Percentiles rank a stretch among this genome's conserved stretches.
Conservation (phyloP, 2,888 invertebrate species). For the Pollenia angustigena region DNA sequence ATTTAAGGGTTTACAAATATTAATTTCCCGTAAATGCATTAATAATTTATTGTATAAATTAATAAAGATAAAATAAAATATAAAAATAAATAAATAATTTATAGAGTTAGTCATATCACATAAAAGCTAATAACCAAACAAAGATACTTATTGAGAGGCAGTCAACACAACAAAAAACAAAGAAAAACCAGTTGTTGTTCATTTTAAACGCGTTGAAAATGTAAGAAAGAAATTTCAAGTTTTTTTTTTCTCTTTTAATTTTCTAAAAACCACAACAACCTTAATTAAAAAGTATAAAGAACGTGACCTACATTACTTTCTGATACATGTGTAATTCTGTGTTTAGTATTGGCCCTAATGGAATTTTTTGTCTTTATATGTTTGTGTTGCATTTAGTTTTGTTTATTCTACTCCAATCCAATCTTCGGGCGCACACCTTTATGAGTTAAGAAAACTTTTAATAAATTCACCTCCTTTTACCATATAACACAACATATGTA, state of each 20-base stretch:
- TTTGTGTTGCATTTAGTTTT: conserved; percentile 26
- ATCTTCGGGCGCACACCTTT: conserved; percentile 51
- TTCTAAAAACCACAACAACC: conserved; percentile 21
- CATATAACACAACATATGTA: background rate
- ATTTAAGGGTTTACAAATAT: background rate
- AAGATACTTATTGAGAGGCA: background rate
- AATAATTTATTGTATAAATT: background rate
- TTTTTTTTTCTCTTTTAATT: conserved; percentile 24
- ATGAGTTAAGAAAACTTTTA: conserved; percentile 25
- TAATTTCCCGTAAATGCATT: background rate
- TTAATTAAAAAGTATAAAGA: conserved; percentile 50
- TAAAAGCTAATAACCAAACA: background rate
- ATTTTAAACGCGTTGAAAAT: conserved; percentile 22
- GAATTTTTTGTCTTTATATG: conserved; percentile 3
- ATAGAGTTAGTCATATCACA: conserved; percentile 53
- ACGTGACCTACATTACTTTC: conserved; percentile 66
- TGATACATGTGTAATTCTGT: background rate
- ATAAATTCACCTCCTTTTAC: conserved; percentile 15
- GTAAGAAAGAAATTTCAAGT: conserved; percentile 40
- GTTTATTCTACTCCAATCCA: background rate
- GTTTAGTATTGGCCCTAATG: background rate
- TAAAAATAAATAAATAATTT: conserved; percentile 54
- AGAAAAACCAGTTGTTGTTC: conserved; percentile 43
- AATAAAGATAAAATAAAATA: background rate
- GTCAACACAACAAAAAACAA: conserved; percentile 27